Base-by-base conservation (phyloP, 2,888 invertebrate species). In the Ormyrus nitidulus region DNA sequence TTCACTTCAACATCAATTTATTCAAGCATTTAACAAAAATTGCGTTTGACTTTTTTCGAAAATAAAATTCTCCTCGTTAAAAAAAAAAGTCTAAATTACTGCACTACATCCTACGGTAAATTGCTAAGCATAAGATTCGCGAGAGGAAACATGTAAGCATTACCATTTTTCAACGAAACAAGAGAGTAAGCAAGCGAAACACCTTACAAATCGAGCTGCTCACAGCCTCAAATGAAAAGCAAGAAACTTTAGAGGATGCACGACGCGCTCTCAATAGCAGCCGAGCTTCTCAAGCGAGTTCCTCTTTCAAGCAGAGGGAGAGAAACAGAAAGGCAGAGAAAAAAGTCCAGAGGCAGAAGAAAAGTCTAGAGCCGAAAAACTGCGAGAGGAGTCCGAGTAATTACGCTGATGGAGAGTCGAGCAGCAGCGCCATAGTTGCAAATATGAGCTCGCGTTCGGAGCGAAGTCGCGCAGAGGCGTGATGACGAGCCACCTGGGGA, bases 331-430 rank as follows among this genome's bases (percentile, higher is more conserved):
- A 68, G 49, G 9, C 7, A 71, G 51, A 19, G 59, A 19, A 49
- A 34, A 13, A 13, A 19, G 34, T 48, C 7, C 6, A 11, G 44
- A 44, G 6, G n/a, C 53, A n/a, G 58, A 49, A 19, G 13, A 13
- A 13, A 13, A 13, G 13, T 9, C 53, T 49, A 51, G 3, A 6
- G 13, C 13, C 13, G 13, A 13, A 13, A 13, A 13, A 13, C 13
- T 13, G 13, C 13, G 13, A 13, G 13, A 13, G 13, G 13, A 13
- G 13, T 13, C 13, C 13, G 59, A 59, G 75, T 75, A 75, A 75
- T 75, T 75, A 75, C 46, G 46, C 66, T 68, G 66, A 75, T 75
- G 66, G 66, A 75, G 51, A 68, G 64, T 13, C 13, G 13, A 49
- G 51, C 59, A 19, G 59, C 58, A 48, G 13, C 13, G 13, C 13